Percentiles rank a stretch among this genome's conserved stretches.
These are phyloP conservation scores for Irena cyanogastra DNA, from an alignment of 2,113 vertebrate genomes.

Conservation along the genomic window DNA sequence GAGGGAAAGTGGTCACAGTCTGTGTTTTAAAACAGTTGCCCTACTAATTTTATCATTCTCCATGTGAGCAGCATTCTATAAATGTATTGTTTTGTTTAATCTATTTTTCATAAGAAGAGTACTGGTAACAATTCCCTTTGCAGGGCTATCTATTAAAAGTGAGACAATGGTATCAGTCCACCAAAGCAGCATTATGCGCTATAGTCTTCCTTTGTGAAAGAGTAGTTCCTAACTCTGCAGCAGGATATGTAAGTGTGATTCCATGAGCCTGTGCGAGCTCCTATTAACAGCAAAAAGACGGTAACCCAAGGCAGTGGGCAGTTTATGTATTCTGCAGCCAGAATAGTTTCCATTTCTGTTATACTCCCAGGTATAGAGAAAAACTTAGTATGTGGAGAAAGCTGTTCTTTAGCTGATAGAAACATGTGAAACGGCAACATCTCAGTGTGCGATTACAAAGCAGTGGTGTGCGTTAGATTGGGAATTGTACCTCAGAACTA, in stretches of 20 bases:
- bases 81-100: neutral
- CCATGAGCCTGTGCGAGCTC: neutral
- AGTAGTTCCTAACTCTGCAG: neutral
- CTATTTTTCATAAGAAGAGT: neutral
- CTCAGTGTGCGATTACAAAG: neutral
- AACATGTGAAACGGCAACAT: neutral
- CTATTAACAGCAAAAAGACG: neutral
- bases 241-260: neutral
- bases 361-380: neutral
- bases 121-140: neutral
- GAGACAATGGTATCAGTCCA: neutral
- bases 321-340: neutral
- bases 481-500: neutral
- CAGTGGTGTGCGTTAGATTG: fast-evolving
- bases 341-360: conserved; percentile 14
- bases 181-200: neutral
- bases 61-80: fast-evolving
- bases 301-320: neutral
- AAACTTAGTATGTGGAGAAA: neutral
- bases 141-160: neutral
- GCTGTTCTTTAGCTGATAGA: neutral
- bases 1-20: neutral
- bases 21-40: neutral
- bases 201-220: neutral
- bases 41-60: neutral